Percentiles rank a stretch among this genome's conserved stretches.
phyloP scores from a whole-genome alignment of 2,797 vertebrate genomes.

The Etheostoma nigrum region DNA sequence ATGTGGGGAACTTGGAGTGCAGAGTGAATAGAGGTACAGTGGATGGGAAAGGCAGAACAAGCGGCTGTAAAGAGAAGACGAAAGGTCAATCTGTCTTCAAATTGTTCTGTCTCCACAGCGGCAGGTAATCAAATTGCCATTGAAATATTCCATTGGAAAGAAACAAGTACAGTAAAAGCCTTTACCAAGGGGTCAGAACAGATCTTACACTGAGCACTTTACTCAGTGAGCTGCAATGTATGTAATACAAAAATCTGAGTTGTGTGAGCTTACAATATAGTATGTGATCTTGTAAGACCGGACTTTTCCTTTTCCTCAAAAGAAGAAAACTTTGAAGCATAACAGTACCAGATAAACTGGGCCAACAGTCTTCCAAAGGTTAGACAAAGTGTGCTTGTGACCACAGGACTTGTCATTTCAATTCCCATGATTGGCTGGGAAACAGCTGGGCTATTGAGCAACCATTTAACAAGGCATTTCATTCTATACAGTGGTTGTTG shows the following conservation, averaged over 20 bases:
- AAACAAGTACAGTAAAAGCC: slow-evolving; percentile 37
- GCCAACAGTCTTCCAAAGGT: slow-evolving; percentile 53
- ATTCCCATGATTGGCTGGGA: slow-evolving; percentile 6
- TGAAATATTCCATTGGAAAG: slow-evolving; percentile 54
- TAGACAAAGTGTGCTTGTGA: slow-evolving; percentile 27
- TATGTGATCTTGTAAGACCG: slow-evolving; percentile 10
- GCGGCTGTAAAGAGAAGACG: slow-evolving; percentile 2
- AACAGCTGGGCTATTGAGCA: background rate
- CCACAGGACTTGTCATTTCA: slow-evolving; percentile 34
- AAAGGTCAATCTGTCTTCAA: slow-evolving; percentile 63
- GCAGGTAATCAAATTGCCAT: slow-evolving; percentile 58
- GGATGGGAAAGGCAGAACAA: slow-evolving; percentile 17
- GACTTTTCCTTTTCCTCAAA: slow-evolving; percentile 12
- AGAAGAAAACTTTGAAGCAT: slow-evolving; percentile 45
- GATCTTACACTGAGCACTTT: slow-evolving; percentile 38
- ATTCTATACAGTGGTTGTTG: background rate
- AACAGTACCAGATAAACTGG: slow-evolving; percentile 53
- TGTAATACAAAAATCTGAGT: slow-evolving; percentile 12
- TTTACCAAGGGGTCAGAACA: slow-evolving; percentile 30
- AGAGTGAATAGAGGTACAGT: slow-evolving; percentile 12
- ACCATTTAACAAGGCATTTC: background rate
- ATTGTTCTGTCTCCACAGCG: slow-evolving; percentile 46
- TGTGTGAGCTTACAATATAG: slow-evolving; percentile 6
- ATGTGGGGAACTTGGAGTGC: background rate
- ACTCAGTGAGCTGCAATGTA: background rate